A percentile compares a stretch with the other conserved stretches of the same genome.
Conservation (phyloP, 2,888 invertebrate genomes). For the Limnephilus marmoratus region DNA sequence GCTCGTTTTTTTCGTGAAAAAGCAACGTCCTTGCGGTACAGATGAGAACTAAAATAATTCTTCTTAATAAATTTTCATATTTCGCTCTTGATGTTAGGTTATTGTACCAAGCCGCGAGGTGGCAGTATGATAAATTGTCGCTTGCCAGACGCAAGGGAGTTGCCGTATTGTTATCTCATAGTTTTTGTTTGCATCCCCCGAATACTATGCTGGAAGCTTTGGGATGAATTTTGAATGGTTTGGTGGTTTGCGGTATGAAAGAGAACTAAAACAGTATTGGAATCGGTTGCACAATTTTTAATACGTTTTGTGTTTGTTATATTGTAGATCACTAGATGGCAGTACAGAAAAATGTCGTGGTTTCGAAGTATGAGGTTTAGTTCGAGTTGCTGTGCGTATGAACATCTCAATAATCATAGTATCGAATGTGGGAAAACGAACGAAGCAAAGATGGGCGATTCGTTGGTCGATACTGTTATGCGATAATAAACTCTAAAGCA, state of each 20-base stretch:
- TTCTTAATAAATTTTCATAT: neutral
- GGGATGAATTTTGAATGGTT: neutral
- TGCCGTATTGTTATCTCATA: conserved; percentile 2
- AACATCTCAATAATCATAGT: neutral
- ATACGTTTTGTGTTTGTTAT: neutral
- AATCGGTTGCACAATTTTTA: neutral
- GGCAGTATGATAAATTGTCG: neutral
- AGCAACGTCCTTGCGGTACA: neutral
- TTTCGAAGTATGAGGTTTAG: neutral
- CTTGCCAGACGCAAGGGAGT: neutral
- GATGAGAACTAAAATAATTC: neutral
- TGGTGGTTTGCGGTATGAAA: neutral
- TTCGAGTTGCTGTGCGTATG: neutral
- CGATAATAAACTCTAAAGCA: too few species aligned
- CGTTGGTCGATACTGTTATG: too few species aligned
- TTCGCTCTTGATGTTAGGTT: neutral
- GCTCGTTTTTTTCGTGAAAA: neutral
- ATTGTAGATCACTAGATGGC: neutral
- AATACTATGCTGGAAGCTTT: neutral
- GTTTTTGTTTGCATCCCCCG: conserved; percentile 23
- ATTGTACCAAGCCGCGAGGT: neutral
- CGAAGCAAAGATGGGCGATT: conserved; percentile 58
- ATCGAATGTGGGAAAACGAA: conserved; percentile 38
- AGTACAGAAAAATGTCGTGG: neutral
- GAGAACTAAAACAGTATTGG: neutral